A percentile compares a stretch with the other conserved stretches of the same genome.
Evolutionary conservation across 2,113 vertebrate genomes (phyloP).

Genomic region (Zosterops borbonicus): DNA sequence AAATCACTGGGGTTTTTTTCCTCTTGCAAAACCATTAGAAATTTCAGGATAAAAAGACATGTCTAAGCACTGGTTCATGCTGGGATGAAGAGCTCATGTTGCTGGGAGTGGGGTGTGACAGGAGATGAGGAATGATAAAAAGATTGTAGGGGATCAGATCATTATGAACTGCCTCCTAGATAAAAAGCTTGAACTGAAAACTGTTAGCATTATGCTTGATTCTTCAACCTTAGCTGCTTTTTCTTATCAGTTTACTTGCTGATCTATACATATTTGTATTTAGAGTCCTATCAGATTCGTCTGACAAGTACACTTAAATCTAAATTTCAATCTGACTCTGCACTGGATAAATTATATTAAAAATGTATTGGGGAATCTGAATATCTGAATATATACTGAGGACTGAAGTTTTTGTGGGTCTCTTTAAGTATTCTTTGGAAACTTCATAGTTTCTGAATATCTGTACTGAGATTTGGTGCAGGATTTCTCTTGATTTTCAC

Average conservation of each 20-base stretch:
- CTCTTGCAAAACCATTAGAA: background rate
- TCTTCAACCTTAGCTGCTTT: background rate
- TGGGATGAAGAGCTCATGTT: background rate
- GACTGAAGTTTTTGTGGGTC: background rate
- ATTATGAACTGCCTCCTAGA: background rate
- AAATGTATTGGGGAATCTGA: background rate
- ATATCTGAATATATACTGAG: background rate
- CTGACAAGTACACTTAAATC: background rate
- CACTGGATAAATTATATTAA: background rate
- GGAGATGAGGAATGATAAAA: background rate
- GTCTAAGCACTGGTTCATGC: background rate
- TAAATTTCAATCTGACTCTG: background rate
- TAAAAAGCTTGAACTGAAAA: background rate
- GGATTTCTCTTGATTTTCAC: background rate
- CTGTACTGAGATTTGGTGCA: background rate
- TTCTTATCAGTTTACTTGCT: background rate
- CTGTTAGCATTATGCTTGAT: background rate
- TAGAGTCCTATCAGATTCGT: background rate
- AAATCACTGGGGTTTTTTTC: background rate
- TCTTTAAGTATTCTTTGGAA: background rate
- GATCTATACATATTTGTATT: background rate
- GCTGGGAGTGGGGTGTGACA: background rate
- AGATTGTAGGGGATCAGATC: background rate
- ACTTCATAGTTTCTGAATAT: background rate
- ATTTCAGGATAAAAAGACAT: background rate